These are phyloP conservation scores for Trichogramma dendrolimi DNA, from an alignment of 2,888 invertebrate genomes.

Conservation along the genomic window DNA sequence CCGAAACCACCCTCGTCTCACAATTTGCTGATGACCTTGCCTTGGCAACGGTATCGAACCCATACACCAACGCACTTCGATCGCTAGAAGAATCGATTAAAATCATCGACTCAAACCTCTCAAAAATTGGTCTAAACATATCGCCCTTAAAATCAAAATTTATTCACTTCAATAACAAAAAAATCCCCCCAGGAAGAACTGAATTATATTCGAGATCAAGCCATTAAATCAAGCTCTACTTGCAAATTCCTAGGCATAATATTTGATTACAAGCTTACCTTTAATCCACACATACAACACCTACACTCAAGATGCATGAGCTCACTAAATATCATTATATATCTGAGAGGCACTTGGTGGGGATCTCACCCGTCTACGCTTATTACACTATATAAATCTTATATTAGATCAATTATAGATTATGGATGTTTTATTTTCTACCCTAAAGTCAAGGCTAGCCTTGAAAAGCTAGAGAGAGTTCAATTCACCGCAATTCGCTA, in stretches of 20 bases:
- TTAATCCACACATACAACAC: constrained; percentile 15
- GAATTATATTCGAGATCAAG: constrained; percentile 2
- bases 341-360: constrained; percentile 21
- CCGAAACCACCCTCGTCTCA: neutral
- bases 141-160: constrained; percentile 21
- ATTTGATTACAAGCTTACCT: constrained; percentile 19
- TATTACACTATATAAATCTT: constrained; percentile 5
- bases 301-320: constrained; percentile 7
- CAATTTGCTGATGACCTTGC: constrained; percentile 25
- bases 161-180: constrained; percentile 19
- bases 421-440: constrained; percentile 22
- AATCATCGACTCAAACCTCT: neutral
- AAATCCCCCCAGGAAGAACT: neutral
- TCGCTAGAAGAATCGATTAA: too few relatives aligned
- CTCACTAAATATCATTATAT: constrained; percentile 15
- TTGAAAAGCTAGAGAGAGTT: constrained; percentile 18
- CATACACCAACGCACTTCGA: too few relatives aligned
- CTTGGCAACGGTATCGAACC: neutral
- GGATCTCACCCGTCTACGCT: constrained; percentile 17
- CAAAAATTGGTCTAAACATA: constrained; percentile 5
- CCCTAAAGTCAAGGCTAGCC: neutral
- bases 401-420: constrained; percentile 17
- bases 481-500: constrained; percentile 21
- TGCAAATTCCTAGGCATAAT: constrained; percentile 20
- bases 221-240: neutral